Evolutionary conservation across 2,113 vertebrate species (phyloP), one percentile per base, ranked within the genome.

Genomic region (Pituophis catenifer): DNA sequence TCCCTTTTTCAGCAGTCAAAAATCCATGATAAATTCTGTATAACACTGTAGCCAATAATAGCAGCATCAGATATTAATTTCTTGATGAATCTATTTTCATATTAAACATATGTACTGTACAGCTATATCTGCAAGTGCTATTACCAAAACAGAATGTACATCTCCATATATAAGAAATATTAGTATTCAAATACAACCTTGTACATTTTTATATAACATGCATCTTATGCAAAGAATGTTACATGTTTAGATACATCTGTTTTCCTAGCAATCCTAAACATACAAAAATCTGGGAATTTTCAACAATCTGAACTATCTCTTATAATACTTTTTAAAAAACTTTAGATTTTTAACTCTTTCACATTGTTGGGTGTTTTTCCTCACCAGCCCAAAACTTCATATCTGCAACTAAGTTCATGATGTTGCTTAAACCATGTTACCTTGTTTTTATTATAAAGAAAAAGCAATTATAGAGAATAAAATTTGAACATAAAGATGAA

Each of bases 11-110:
- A 97, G 98, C 97, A 97, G 98, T 98, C 97, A 98, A 98, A 98
- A 98, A 97, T 98, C 97, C 98, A 97, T 98, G 98, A 98, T 97
- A 97, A 97, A 98, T 97, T 97, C 97, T 97, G 97, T 97, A 98
- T 97, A 98, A 98, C 98, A 98, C 98, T 98, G 98, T 96, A 98
- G 97, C 97, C 97, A 98, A 97, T 98, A 98, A 98, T 97, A 98
- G 98, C 97, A 98, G 98, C 98, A 98, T 97, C 98, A 98, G 96
- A 98, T 97, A 98, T 98, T 98, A 98, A 98, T 98, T 98, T 97
- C 95, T 97, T 97, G 97, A 97, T 97, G 97, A 98, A 98, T 96
- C 93, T 96, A 94, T 97, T 97, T 94, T 86, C 94, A 97, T 93
- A 94, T 97, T 97, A 92, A 92, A 53, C 70, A 93, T 90, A 93